These are phyloP conservation scores for Chaetura pelagica DNA, from an alignment of 2,113 vertebrate genomes.

Conservation along the genomic window DNA sequence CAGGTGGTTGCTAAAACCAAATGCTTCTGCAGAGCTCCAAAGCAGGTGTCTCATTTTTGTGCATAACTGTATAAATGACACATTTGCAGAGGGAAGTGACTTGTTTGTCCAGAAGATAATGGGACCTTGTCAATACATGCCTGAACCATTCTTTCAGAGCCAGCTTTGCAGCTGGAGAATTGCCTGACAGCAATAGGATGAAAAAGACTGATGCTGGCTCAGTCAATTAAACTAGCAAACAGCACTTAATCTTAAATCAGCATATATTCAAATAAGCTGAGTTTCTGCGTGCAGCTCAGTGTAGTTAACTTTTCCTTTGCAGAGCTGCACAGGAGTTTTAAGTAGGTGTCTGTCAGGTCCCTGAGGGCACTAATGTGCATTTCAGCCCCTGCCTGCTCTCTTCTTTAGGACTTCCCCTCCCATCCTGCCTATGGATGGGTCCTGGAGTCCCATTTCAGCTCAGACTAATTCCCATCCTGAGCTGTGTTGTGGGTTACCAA, in stretches of 20 bases:
- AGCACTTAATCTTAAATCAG: conserved; percentile 11
- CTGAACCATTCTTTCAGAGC: background rate
- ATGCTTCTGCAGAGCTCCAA: background rate
- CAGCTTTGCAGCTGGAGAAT: conserved; percentile 40
- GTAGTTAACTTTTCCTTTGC: background rate
- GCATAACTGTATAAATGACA: background rate
- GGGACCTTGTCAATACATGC: background rate
- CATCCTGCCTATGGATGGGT: rapidly evolving
- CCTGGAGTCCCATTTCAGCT: background rate
- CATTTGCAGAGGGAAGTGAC: background rate
- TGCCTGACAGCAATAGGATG: background rate
- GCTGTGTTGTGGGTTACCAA: background rate
- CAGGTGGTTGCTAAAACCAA: background rate
- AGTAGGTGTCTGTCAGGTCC: background rate
- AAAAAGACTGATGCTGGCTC: background rate
- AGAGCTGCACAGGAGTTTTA: background rate
- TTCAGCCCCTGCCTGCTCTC: background rate
- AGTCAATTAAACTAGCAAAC: conserved; percentile 30
- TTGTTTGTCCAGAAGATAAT: conserved; percentile 29
- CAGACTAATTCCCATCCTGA: background rate
- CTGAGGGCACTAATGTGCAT: rapidly evolving
- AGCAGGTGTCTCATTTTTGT: background rate
- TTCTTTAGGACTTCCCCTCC: background rate
- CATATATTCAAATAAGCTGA: background rate
- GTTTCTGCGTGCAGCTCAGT: background rate